Evolutionary conservation across 2,113 vertebrate species (phyloP), one percentile per base, ranked within the genome.

Genomic region (Stomatorhinus ivindoensis): DNA sequence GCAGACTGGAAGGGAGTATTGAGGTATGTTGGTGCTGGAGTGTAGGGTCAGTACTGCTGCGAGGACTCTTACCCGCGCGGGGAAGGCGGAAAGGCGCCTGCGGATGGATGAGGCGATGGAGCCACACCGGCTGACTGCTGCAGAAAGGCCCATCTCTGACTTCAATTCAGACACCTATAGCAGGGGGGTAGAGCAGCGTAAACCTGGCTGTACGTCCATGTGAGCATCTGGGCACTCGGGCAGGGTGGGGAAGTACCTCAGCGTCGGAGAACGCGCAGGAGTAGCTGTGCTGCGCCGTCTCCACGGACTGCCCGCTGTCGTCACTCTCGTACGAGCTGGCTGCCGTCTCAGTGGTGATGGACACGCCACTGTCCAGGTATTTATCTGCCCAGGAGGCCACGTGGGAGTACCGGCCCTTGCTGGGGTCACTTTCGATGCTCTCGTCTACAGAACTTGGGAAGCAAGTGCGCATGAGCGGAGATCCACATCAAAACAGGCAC

Each of bases 321-420:
- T 96, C 96, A 46, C 94, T 96, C 90, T 95, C 93, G 1, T 89
- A 90, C 4, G 58, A 92, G 91, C 87, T 92, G 4, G 93, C 93
- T 0, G 88, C 90, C 2, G 89, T 92, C 47, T 95, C 95, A 8
- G 92, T 93, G 3, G 91, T 91, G 83, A 95, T 10, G 3, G 94
- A 94, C 17, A 96, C 91, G 0, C 95, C 95, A 8, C 95, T 96
- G 93, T 96, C 96, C 93, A 95, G 92, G 93, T 95, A 97, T 85
- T 89, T 94, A 58, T 96, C 90, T 0, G 95, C 95, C 96, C 96
- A 97, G 88, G 50, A 91, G 80, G 94, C 92, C 85, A 96, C 96
- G 8, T 94, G 91, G n/a, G 93, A 94, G 90, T 92, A 92, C 17
- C 51, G 86, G 0, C 21, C 65, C 85, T 92, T 89, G 61, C 80